phyloP scores from a whole-genome alignment of 2,888 invertebrate species.

The Coenonympha glycerion region DNA sequence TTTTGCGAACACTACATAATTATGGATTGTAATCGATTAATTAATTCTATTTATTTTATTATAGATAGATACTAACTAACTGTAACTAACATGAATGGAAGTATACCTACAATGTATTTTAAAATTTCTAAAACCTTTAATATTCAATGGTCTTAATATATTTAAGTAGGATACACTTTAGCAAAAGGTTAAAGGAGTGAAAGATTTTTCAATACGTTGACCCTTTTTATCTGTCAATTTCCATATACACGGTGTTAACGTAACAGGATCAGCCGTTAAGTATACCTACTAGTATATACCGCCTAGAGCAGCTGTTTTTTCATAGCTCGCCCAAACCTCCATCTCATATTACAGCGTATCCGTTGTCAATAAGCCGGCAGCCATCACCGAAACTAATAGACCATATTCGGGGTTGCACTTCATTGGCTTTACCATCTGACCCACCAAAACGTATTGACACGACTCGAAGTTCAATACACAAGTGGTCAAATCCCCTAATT shows the following conservation, averaged over 20 bases:
- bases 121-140: neutral
- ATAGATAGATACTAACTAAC: too few relatives aligned
- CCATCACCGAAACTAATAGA: slow-evolving; percentile 63
- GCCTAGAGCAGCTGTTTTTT: slow-evolving; percentile 13
- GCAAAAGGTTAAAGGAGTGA: too few relatives aligned
- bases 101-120: too few relatives aligned
- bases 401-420: slow-evolving; percentile 70
- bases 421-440: slow-evolving; percentile 66
- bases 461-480: slow-evolving; percentile 67
- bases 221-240: neutral
- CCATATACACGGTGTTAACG: neutral
- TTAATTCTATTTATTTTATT: too few relatives aligned
- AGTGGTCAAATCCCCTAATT: slow-evolving; percentile 62
- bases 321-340: slow-evolving; percentile 46
- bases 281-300: neutral
- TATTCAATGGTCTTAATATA: neutral
- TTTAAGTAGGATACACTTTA: neutral
- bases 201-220: neutral
- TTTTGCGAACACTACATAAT: too few relatives aligned
- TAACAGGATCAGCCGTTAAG: slow-evolving; percentile 8
- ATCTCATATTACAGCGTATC: slow-evolving; percentile 64
- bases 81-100: too few relatives aligned
- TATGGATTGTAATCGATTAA: too few relatives aligned
- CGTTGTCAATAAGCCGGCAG: slow-evolving; percentile 54
- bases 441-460: slow-evolving; percentile 63